Percentiles rank a stretch among this genome's conserved stretches.
Evolutionary conservation across 2,113 vertebrate species (phyloP).

Genomic region (Todiramphus saurophagus): DNA sequence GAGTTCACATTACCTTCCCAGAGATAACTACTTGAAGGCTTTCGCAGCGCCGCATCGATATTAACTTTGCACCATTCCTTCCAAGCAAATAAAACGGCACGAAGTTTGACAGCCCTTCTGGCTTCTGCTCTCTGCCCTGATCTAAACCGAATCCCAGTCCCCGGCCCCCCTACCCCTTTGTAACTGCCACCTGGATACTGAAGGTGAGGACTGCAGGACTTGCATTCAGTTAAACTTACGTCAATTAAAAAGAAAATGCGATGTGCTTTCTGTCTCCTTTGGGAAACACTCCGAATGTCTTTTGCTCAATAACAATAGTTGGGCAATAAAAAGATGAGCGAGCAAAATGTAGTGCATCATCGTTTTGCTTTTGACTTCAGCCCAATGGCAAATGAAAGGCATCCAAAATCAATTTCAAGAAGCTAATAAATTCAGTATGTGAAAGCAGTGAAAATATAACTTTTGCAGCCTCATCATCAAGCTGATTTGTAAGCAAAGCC

Average conservation of each 20-base stretch:
- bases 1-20: constrained; percentile 75
- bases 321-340: constrained; percentile 65
- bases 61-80: constrained; percentile 64
- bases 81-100: constrained; percentile 55
- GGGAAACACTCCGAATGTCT: constrained; percentile 41
- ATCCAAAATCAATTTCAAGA: constrained; percentile 74
- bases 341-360: constrained; percentile 56
- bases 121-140: background rate
- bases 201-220: background rate
- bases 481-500: constrained; percentile 72
- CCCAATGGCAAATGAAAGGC: constrained; percentile 74
- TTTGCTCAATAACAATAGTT: constrained; percentile 63
- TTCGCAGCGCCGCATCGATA: constrained; percentile 52
- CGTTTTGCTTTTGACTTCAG: constrained; percentile 64
- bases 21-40: constrained; percentile 65
- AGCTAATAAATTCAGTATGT: constrained; percentile 67
- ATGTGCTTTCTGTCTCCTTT: constrained; percentile 10
- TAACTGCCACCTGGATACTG: background rate
- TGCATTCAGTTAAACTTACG: background rate
- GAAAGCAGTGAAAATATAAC: constrained; percentile 65
- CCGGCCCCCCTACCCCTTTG: background rate
- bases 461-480: constrained; percentile 61
- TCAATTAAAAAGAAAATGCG: constrained; percentile 52
- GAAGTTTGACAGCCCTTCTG: constrained; percentile 20
- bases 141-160: background rate